These are phyloP conservation scores for Spialia ferax DNA, from an alignment of 2,888 invertebrate genomes.

Conservation along the genomic window DNA sequence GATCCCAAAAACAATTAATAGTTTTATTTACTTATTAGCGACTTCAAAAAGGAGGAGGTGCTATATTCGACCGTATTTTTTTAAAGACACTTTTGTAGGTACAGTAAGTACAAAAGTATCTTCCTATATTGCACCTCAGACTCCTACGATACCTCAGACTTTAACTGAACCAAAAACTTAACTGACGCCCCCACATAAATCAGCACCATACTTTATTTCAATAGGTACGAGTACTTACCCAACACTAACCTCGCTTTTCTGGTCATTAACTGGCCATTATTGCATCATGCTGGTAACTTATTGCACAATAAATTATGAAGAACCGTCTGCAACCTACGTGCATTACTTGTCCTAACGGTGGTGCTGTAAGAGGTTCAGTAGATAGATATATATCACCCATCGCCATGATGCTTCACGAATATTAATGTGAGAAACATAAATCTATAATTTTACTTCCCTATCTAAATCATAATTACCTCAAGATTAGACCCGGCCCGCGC, in stretches of 20 bases:
- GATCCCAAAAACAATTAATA: too few species aligned
- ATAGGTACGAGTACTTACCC: conserved; percentile 34
- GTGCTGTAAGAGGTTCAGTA: not conserved
- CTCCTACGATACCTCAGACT: too few species aligned
- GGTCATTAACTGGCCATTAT: conserved; percentile 39
- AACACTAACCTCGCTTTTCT: conserved; percentile 31
- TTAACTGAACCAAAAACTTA: not conserved
- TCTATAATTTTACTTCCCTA: too few species aligned
- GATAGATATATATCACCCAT: not conserved
- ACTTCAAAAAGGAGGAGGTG: too few species aligned
- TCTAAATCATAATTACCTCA: too few species aligned
- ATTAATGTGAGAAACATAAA: not conserved
- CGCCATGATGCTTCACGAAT: not conserved
- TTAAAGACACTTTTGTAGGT: too few species aligned
- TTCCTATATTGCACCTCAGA: too few species aligned
- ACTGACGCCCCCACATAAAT: not conserved
- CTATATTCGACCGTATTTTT: too few species aligned
- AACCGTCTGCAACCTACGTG: conserved; percentile 21
- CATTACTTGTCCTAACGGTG: conserved; percentile 13
- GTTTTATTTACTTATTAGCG: too few species aligned
- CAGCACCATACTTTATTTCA: conserved; percentile 20
- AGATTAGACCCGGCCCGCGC: too few species aligned
- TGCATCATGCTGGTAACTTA: conserved; percentile 28
- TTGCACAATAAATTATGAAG: conserved; percentile 33
- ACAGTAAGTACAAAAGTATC: too few species aligned